Evolutionary conservation across 2,888 invertebrate genomes (phyloP).

Genomic region (Tetheella fluctuosa): DNA sequence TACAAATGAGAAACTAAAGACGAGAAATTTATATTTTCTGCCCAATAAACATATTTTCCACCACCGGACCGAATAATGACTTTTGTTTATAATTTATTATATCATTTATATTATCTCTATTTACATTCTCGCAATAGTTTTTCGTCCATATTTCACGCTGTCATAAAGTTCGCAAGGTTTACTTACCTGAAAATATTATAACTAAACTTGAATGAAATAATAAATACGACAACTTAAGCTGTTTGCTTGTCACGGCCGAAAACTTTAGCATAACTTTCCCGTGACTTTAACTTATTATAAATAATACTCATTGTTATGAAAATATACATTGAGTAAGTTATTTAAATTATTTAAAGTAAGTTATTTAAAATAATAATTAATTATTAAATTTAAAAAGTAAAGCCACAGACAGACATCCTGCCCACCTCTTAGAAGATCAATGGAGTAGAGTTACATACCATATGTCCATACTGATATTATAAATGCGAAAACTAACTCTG

Average conservation of each 20-base stretch:
- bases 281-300: not conserved
- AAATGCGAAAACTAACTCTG: no score
- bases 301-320: not conserved
- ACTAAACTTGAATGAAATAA: not conserved
- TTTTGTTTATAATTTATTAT: conserved; percentile 7
- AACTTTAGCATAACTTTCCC: not conserved
- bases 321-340: no score
- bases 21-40: not conserved
- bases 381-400: no score
- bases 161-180: not conserved
- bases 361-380: no score
- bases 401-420: no score
- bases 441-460: no score
- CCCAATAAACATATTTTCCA: conserved; percentile 8
- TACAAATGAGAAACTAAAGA: not conserved
- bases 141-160: not conserved
- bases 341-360: no score
- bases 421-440: no score
- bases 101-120: not conserved
- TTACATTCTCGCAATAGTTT: conserved; percentile 1
- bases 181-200: not conserved
- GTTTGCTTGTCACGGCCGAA: not conserved
- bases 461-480: no score
- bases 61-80: conserved; percentile 3
- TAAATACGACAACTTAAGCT: not conserved